Base-by-base conservation (phyloP, 2,888 invertebrate genomes). In the Trichogramma evanescens region DNA sequence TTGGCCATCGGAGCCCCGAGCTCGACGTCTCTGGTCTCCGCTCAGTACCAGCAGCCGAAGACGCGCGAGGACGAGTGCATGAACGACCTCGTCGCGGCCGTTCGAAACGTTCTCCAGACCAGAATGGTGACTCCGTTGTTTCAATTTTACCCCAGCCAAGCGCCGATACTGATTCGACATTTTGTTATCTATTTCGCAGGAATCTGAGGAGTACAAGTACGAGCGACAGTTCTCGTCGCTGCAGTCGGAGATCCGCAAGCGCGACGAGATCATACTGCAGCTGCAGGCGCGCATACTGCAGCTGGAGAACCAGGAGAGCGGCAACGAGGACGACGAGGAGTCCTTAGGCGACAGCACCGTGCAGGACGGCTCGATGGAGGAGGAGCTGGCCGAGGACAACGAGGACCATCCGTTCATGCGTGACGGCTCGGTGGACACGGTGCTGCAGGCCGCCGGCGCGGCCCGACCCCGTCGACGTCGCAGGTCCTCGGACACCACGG, bases 261-360 rank as follows among this genome's bases (percentile, higher is more conserved):
- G 91, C 45, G 92, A 93, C 73, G 88, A 88, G 71, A 86, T 92
- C 62, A 93, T 93, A 69, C 83, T 83, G 56, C 87, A 90, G 73
- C 82, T 93, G 48, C 89, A 89, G 74, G 82, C 82, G 67, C 82
- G 89, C 70, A 88, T 89, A 69, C 82, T 84, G 74, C 85, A 89
- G 72, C 73, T 89, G 67, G 87, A 89, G 72, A 78, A 67, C 54
- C 64, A 63, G 4, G 69, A 73, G 6, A 38, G 61, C 5, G 62
- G 56, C 5, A 60, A 59, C 0, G 54, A 56, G 6, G 66, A 59
- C 13, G 70, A 69, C 51, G 70, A 69, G 2, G 9, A 46, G 6
- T 68, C 68, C 9, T 65, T 63, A 10, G 74, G 71, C 5, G 74
- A 75, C 61, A 76, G 73, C 63, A 77, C 74, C 8, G 77, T 74